Conservation (phyloP, 2,797 vertebrate species). For the Liasis olivaceus region DNA sequence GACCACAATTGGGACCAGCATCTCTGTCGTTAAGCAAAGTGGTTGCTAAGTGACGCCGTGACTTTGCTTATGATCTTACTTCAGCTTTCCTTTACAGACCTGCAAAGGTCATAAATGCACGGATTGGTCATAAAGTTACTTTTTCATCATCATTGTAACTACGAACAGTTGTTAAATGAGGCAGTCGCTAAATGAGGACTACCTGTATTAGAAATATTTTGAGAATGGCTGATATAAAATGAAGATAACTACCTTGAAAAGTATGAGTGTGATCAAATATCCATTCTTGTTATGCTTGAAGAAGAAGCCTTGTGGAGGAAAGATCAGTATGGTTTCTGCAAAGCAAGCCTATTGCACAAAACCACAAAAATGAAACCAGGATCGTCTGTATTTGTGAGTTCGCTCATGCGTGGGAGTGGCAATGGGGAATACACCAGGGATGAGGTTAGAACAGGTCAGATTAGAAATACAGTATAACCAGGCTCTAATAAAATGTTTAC, state of each 20-base stretch:
- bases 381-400: not conserved
- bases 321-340: not conserved
- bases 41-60: too few species aligned
- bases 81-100: too few species aligned
- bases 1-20: too few species aligned
- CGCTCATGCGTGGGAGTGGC: not conserved
- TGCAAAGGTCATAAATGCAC: too few species aligned
- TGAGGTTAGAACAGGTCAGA: not conserved
- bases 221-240: not conserved
- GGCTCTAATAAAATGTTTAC: not conserved
- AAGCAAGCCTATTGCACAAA: not conserved
- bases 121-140: too few species aligned
- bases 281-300: not conserved
- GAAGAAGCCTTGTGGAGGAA: not conserved
- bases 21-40: too few species aligned
- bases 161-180: too few species aligned
- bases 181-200: too few species aligned
- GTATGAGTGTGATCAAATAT: not conserved
- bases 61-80: too few species aligned
- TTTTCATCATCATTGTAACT: too few species aligned
- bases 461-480: not conserved
- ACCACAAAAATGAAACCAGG: not conserved
- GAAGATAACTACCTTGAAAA: not conserved
- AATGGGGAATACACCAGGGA: not conserved
- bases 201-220: not conserved